Evolutionary conservation across 2,797 vertebrate genomes (phyloP).

Genomic region (Sebastolobus alascanus): DNA sequence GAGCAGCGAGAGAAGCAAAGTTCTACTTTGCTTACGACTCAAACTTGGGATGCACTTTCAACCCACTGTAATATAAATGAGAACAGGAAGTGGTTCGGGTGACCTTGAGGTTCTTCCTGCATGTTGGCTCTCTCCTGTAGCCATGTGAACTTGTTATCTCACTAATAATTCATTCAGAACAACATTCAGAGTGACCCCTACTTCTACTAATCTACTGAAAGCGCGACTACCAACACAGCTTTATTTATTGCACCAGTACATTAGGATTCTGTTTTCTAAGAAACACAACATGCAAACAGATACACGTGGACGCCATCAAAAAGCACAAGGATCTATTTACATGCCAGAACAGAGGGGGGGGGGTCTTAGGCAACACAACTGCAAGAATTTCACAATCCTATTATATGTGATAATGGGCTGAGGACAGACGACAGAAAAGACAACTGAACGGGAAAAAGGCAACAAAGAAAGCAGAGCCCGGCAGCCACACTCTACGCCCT

Average conservation of each 20-base stretch:
- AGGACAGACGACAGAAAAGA: constrained; percentile 41
- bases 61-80: constrained; percentile 66
- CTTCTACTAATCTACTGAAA: constrained; percentile 3
- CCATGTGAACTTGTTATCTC: constrained; percentile 27
- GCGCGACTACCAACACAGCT: background rate
- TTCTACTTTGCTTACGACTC: constrained; percentile 20
- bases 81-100: constrained; percentile 44
- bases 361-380: constrained; percentile 5
- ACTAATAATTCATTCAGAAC: constrained; percentile 48
- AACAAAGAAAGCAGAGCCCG: constrained; percentile 44
- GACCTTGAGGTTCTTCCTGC: constrained; percentile 40
- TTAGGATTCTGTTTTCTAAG: background rate
- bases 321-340: constrained; percentile 11
- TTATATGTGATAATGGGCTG: constrained; percentile 38
- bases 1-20: constrained; percentile 1
- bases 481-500: constrained; percentile 13
- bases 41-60: constrained; percentile 45
- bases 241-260: background rate
- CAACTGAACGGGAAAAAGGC: constrained; percentile 25
- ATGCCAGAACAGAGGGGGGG: constrained; percentile 12
- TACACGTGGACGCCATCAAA: background rate
- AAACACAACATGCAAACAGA: background rate
- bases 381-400: constrained; percentile 22
- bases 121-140: constrained; percentile 23
- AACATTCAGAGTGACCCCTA: constrained; percentile 18